A percentile compares a stretch with the other conserved stretches of the same genome.
Evolutionary conservation across 2,797 vertebrate species (phyloP).

Genomic region (Sebastes itinus): DNA sequence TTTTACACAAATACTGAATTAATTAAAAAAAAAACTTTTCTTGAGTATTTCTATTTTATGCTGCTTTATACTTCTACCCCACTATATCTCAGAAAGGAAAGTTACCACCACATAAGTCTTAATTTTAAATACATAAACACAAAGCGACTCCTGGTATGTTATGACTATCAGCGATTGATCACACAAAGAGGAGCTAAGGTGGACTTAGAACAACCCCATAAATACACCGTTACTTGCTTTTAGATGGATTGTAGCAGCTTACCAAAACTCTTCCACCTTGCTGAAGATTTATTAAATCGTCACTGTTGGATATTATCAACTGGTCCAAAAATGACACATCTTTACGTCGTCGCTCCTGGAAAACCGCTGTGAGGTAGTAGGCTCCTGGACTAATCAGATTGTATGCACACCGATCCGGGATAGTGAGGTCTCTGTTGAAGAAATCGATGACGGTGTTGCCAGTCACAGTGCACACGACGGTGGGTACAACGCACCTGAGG

Average conservation of each 20-base stretch:
- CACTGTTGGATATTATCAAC: fast-evolving
- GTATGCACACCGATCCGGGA: neutral
- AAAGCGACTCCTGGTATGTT: neutral
- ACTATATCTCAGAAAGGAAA: neutral
- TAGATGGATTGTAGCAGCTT: neutral
- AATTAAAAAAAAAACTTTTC: neutral
- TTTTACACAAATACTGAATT: neutral
- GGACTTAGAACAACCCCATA: neutral
- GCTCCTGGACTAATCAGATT: fast-evolving
- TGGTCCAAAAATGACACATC: neutral
- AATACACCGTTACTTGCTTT: neutral
- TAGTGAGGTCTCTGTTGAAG: fast-evolving
- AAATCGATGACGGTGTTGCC: neutral
- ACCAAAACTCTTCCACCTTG: neutral
- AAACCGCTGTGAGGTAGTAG: fast-evolving
- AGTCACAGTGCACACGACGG: neutral
- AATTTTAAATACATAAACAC: neutral
- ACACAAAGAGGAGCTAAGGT: neutral
- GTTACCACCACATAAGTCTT: neutral
- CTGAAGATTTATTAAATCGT: fast-evolving
- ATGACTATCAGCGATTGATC: neutral
- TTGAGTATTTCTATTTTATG: neutral
- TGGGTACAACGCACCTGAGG: neutral
- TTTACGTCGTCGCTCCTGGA: neutral
- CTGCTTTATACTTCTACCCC: neutral